A percentile compares a stretch with the other conserved stretches of the same genome.
phyloP scores from a whole-genome alignment of 1,140 invertebrate species.

The Macrocentrus cingulum region DNA sequence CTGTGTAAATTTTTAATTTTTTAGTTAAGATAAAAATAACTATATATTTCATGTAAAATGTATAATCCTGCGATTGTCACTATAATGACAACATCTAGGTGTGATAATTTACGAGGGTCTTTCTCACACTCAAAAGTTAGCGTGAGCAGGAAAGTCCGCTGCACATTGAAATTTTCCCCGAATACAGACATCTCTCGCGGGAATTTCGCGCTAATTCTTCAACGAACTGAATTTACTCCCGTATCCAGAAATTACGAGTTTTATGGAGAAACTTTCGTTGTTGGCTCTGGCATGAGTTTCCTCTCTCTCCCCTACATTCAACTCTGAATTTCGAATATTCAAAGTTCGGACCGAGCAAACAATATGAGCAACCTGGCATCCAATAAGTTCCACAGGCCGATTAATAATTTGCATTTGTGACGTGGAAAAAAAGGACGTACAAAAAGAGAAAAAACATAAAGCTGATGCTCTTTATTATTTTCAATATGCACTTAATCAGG shows the following conservation, averaged over 20 bases:
- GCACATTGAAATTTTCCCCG: conserved; percentile 18
- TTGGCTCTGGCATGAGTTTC: conserved; percentile 4
- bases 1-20: conserved; percentile 8
- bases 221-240: conserved; percentile 27
- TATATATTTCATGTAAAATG: conserved; percentile 4
- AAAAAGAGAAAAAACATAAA: too few relatives aligned
- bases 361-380: background rate
- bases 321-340: conserved; percentile 14
- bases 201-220: conserved; percentile 30
- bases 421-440: too few relatives aligned
- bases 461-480: too few relatives aligned
- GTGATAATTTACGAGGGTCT: too few relatives aligned
- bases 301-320: background rate
- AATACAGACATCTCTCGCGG: conserved; percentile 16
- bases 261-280: conserved; percentile 22
- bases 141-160: conserved; percentile 5
- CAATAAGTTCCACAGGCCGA: conserved; percentile 3
- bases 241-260: conserved; percentile 22
- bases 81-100: background rate
- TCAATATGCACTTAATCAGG: too few relatives aligned
- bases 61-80: conserved; percentile 4
- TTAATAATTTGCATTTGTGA: background rate
- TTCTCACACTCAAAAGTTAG: background rate
- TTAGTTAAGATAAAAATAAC: conserved; percentile 6
- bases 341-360: conserved; percentile 5